Percentiles rank a stretch among this genome's conserved stretches.
phyloP scores from a whole-genome alignment of 2,113 vertebrate genomes.

The Trachemys scripta region DNA sequence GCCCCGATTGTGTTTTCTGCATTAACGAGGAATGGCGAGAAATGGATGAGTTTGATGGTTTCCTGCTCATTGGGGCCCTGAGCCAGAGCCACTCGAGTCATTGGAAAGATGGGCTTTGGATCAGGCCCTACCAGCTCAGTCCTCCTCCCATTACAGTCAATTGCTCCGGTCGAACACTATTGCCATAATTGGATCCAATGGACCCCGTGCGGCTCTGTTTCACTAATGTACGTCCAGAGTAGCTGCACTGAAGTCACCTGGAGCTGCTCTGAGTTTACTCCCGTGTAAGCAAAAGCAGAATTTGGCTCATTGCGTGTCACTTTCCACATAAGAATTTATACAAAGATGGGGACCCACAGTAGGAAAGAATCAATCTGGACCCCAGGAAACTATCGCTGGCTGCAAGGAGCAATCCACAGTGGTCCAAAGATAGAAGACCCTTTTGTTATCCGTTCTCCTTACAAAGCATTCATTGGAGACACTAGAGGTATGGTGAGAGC shows the following conservation, averaged over 20 bases:
- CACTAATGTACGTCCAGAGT: not conserved
- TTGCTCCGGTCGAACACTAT: not conserved
- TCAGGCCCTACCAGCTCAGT: not conserved
- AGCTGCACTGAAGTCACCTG: not conserved
- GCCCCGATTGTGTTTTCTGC: not conserved
- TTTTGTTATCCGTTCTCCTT: not conserved
- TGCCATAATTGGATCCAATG: not conserved
- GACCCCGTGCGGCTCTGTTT: not conserved
- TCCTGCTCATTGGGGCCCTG: not conserved
- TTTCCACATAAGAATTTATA: not conserved
- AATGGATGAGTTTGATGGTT: not conserved
- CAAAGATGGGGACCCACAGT: not conserved
- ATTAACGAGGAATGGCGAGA: not conserved
- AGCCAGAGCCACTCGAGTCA: not conserved
- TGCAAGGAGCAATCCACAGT: not conserved
- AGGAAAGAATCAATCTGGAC: not conserved
- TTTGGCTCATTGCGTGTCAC: not conserved
- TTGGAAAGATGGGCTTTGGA: not conserved
- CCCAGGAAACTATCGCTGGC: not conserved
- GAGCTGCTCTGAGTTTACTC: not conserved
- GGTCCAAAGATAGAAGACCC: not conserved
- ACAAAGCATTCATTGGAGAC: not conserved
- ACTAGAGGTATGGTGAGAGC: not conserved
- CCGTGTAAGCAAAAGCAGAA: not conserved
- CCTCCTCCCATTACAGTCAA: not conserved